These are phyloP conservation scores for Babyrousa celebensis DNA, from an alignment of 2,797 vertebrate species.

Conservation along the genomic window DNA sequence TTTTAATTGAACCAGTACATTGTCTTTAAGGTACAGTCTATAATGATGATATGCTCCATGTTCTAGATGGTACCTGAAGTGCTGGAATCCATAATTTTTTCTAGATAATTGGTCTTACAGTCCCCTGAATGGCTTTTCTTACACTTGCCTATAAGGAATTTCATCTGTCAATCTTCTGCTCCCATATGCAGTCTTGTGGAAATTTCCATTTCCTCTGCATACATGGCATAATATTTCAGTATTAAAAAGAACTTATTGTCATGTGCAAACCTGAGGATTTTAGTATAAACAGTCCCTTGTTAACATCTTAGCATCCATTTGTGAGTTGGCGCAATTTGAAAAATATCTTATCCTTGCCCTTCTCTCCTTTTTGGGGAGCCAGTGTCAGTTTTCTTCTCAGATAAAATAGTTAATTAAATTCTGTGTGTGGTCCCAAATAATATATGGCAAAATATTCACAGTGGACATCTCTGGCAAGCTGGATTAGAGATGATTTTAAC, in stretches of 20 bases:
- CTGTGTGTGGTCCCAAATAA: constrained; percentile 39
- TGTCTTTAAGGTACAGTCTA: not conserved
- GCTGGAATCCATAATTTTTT: constrained; percentile 42
- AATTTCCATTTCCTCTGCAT: constrained; percentile 74
- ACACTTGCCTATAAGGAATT: constrained; percentile 70
- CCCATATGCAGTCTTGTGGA: constrained; percentile 72
- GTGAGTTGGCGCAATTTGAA: constrained; percentile 64
- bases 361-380: constrained; percentile 38
- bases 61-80: constrained; percentile 1
- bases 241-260: constrained; percentile 83
- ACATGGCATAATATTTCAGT: constrained; percentile 81
- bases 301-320: constrained; percentile 61
- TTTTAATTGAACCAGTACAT: constrained; percentile 1
- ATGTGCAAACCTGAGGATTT: constrained; percentile 76
- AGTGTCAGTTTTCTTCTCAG: constrained; percentile 39
- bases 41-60: not conserved
- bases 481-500: constrained; percentile 69
- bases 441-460: constrained; percentile 47
- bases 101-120: constrained; percentile 66
- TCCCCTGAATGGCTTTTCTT: constrained; percentile 10
- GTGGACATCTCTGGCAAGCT: constrained; percentile 19
- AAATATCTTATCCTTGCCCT: constrained; percentile 43
- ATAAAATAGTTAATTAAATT: constrained; percentile 77
- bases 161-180: constrained; percentile 75
- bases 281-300: constrained; percentile 78